These are phyloP conservation scores for western clawed frog (Xenopus tropicalis) DNA, from an alignment of 2,113 vertebrate genomes.

Conservation along the genomic window DNA sequence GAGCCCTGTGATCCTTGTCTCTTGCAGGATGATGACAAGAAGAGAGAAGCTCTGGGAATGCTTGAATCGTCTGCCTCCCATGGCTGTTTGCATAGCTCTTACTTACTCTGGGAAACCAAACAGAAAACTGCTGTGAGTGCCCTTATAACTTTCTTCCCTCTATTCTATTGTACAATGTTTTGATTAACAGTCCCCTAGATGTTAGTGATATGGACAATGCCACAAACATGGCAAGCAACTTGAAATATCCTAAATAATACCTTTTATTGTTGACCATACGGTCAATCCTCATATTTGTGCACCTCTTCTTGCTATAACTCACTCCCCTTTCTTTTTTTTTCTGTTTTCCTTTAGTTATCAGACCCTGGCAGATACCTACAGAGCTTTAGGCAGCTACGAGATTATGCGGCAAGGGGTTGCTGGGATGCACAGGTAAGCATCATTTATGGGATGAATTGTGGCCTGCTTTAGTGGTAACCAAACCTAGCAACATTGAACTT, in stretches of 20 bases:
- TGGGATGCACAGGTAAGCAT: conserved; percentile 91
- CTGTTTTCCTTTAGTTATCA: conserved; percentile 60
- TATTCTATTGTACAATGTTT: no score
- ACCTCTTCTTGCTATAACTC: no score
- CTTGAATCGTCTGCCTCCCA: conserved; percentile 81
- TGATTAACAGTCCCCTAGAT: no score
- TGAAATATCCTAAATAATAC: no score
- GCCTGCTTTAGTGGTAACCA: no score
- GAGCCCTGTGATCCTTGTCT: background rate
- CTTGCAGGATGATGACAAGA: conserved; percentile 77
- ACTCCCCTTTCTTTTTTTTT: no score
- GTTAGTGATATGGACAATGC: no score
- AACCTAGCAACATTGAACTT: no score
- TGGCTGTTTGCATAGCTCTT: conserved; percentile 88
- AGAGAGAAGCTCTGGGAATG: conserved; percentile 70
- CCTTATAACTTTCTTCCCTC: accelerated
- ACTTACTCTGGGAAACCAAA: conserved; percentile 87
- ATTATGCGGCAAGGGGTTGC: conserved; percentile 88
- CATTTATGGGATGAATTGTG: no score
- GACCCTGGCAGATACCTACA: conserved; percentile 92
- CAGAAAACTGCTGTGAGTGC: conserved; percentile 76
- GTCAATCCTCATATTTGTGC: no score
- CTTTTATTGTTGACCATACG: no score
- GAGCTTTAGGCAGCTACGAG: conserved; percentile 85
- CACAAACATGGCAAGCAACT: no score